Evolutionary conservation across 2,888 invertebrate genomes (phyloP).

Genomic region (Emmelina monodactyla): DNA sequence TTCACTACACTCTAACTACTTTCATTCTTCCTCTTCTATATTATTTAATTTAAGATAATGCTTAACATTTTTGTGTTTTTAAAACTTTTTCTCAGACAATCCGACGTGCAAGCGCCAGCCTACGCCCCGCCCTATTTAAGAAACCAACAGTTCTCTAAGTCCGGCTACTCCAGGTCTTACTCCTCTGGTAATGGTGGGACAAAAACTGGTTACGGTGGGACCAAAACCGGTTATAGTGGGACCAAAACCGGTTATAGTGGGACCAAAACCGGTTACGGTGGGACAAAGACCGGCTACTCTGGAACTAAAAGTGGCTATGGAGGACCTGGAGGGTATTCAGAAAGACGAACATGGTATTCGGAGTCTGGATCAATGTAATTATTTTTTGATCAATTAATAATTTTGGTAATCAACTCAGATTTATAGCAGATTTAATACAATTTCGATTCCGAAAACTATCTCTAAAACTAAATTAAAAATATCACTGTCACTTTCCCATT

Average conservation of each 20-base stretch:
- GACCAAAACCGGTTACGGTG: slow-evolving; percentile 16
- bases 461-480: too few species aligned
- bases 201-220: slow-evolving; percentile 21
- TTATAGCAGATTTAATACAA: too few species aligned
- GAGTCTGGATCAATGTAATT: slow-evolving; percentile 29
- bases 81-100: too few species aligned
- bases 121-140: slow-evolving; percentile 39
- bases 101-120: slow-evolving; percentile 44
- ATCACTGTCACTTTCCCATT: too few species aligned
- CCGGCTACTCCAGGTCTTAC: too few species aligned
- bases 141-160: slow-evolving; percentile 21
- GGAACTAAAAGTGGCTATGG: slow-evolving; percentile 24
- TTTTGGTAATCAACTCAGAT: slow-evolving; percentile 3
- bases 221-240: slow-evolving; percentile 21
- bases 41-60: too few species aligned
- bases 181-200: slow-evolving; percentile 18
- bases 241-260: slow-evolving; percentile 19
- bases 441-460: too few species aligned
- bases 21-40: too few species aligned
- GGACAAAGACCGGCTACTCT: slow-evolving; percentile 13
- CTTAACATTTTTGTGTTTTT: too few species aligned
- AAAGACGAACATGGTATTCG: slow-evolving; percentile 32
- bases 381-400: background rate
- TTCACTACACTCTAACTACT: too few species aligned
- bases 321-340: slow-evolving; percentile 7